A percentile compares a stretch with the other conserved stretches of the same genome.
Conservation (phyloP, 1,140 invertebrate species). For the Oscheius sp. region DNA sequence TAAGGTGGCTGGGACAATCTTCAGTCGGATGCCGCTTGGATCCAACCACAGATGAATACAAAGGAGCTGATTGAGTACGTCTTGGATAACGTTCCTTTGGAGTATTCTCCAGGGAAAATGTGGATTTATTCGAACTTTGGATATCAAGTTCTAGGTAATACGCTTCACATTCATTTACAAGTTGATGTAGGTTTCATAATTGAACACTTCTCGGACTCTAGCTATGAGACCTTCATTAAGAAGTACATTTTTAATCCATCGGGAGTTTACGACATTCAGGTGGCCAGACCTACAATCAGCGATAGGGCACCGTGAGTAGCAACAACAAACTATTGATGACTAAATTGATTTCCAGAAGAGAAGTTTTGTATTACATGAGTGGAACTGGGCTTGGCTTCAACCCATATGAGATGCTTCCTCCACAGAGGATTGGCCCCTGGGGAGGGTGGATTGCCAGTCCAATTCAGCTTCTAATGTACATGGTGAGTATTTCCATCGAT, state of each 20-base stretch:
- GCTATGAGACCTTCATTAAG: conserved; percentile 58
- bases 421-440: conserved; percentile 58
- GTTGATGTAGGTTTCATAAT: conserved; percentile 47
- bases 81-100: conserved; percentile 48
- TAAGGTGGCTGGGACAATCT: conserved; percentile 59
- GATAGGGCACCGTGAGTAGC: conserved; percentile 50
- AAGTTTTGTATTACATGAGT: conserved; percentile 60
- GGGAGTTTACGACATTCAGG: conserved; percentile 54
- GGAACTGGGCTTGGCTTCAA: conserved; percentile 56
- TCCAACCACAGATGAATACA: conserved; percentile 50
- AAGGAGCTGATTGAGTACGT: conserved; percentile 51
- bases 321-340: not conserved
- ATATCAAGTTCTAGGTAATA: conserved; percentile 54
- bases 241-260: conserved; percentile 51
- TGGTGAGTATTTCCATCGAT: conserved; percentile 47
- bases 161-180: not conserved
- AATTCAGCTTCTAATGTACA: conserved; percentile 55
- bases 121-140: conserved; percentile 61
- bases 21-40: conserved; percentile 57
- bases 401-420: conserved; percentile 56
- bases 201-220: conserved; percentile 48
- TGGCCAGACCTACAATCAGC: conserved; percentile 52
- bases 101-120: conserved; percentile 47
- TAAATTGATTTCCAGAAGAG: conserved; percentile 41
- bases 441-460: conserved; percentile 61